phyloP scores from a whole-genome alignment of 92 coral and sea anemone species.

The Isaurus tuberculatus region DNA sequence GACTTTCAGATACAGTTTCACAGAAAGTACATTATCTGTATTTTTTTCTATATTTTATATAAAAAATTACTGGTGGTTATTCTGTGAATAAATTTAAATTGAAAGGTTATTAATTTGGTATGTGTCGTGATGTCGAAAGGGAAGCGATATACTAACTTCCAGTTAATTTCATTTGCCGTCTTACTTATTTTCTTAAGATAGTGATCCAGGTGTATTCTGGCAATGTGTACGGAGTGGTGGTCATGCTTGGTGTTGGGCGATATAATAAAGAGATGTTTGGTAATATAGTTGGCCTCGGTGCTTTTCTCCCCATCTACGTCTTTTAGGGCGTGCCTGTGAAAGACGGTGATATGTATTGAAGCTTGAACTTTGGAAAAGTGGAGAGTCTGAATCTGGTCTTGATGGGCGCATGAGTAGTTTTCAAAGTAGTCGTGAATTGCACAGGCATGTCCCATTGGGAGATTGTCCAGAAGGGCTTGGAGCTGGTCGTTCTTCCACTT shows the following conservation, averaged over 20 bases:
- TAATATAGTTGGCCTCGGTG: slow-evolving; percentile 37
- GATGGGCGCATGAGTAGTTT: slow-evolving; percentile 46
- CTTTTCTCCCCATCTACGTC: slow-evolving; percentile 51
- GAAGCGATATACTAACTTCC: no score
- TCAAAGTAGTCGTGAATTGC: slow-evolving; percentile 53
- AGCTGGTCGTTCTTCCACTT: slow-evolving; percentile 25
- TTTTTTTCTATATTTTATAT: no score
- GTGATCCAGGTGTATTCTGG: slow-evolving; percentile 25
- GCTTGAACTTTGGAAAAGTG: slow-evolving; percentile 55
- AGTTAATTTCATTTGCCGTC: no score
- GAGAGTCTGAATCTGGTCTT: slow-evolving; percentile 54
- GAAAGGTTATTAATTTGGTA: no score
- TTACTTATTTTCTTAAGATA: slow-evolving; percentile 59
- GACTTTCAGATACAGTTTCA: no score
- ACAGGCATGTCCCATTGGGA: slow-evolving; percentile 15
- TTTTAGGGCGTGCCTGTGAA: slow-evolving; percentile 54
- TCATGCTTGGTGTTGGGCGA: slow-evolving; percentile 59
- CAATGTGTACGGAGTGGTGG: slow-evolving; percentile 62
- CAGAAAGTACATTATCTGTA: no score
- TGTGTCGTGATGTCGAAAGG: no score
- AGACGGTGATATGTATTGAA: slow-evolving; percentile 45
- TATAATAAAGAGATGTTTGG: slow-evolving; percentile 54
- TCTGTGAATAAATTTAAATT: no score
- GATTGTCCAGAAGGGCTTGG: slow-evolving; percentile 10
- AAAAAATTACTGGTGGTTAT: no score